Base-by-base conservation (phyloP, 2,797 vertebrate species). In the Trichosurus vulpecula region DNA sequence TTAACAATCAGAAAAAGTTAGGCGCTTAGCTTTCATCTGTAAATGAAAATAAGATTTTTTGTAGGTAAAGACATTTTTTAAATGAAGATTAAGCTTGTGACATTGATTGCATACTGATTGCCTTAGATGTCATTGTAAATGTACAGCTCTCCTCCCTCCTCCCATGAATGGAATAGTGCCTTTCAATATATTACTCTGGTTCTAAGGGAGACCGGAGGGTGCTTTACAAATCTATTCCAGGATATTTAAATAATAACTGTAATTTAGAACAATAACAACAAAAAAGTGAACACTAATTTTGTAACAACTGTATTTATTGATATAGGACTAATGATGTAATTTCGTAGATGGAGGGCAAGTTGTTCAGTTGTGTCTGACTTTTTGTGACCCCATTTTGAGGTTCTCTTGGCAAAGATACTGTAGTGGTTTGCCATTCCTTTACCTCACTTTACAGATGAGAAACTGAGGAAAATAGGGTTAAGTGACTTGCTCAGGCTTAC, bases 121-220 rank as follows among this genome's bases (percentile, higher is more conserved):
- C 92, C 91, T n/a, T 35, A 55, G 16, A 90, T 54, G 92, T 41
- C 91, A 92, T 57, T 52, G 54, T 89, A 95, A 95, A 56, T 14
- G 5, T 55, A 51, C 2, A 90, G 27, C 89, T 58, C 74, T 58
- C 4, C 14, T 54, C 47, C 1, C n/a, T 41, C 91, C 91, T 27
- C 54, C 92, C 90, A n/a, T 31, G 90, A 95, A 91, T 22, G 27
- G 91, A 95, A 95, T 0, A 0, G 9, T 52, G 58, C 3, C 61
- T 96, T 31, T 95, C 66, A 55, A 92, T 94, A 91, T 56, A 58
- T 52, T 9, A 30, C 13, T 94, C 54, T 56, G 94, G 6, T 74
- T 74, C 89, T 74, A 52, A 0, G 95, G 61, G n/a, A 93, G 30
- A 3, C 2, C 54, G 89, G 94, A 91, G 54, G 93, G 35, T 10